Percentiles rank a stretch among this genome's conserved stretches.
These are phyloP conservation scores for Campopleginae sp. DNA, from an alignment of 2,888 invertebrate species.

Conservation along the genomic window DNA sequence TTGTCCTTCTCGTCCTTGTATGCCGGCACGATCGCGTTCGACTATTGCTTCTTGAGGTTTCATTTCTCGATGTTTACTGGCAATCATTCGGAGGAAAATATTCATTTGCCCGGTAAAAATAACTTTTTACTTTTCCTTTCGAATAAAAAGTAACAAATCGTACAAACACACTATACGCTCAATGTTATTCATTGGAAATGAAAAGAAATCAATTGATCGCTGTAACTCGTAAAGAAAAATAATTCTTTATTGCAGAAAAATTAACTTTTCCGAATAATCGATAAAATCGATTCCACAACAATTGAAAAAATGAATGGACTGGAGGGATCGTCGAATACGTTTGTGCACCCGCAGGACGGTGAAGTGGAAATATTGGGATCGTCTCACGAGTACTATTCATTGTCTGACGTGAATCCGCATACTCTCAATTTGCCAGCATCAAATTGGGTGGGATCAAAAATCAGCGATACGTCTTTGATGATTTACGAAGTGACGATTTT, in stretches of 20 bases:
- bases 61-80: neutral
- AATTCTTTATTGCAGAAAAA: neutral
- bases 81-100: neutral
- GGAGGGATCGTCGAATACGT: neutral
- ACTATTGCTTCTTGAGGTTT: neutral
- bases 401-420: constrained; percentile 20
- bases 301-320: neutral
- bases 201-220: neutral
- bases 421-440: constrained; percentile 42
- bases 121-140: neutral
- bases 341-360: neutral
- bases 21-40: neutral
- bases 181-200: neutral
- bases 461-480: constrained; percentile 15
- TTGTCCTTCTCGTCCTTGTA: neutral
- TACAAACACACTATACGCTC: no score
- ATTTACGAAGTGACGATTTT: constrained; percentile 39
- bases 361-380: neutral
- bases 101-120: neutral
- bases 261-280: neutral
- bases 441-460: constrained; percentile 39
- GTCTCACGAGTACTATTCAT: constrained; percentile 5
- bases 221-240: neutral
- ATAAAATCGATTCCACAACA: neutral
- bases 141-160: neutral